Percentiles rank a stretch among this genome's conserved stretches.
Conservation (phyloP, 1,140 invertebrate species). For the Drosophila punjabiensis region DNA sequence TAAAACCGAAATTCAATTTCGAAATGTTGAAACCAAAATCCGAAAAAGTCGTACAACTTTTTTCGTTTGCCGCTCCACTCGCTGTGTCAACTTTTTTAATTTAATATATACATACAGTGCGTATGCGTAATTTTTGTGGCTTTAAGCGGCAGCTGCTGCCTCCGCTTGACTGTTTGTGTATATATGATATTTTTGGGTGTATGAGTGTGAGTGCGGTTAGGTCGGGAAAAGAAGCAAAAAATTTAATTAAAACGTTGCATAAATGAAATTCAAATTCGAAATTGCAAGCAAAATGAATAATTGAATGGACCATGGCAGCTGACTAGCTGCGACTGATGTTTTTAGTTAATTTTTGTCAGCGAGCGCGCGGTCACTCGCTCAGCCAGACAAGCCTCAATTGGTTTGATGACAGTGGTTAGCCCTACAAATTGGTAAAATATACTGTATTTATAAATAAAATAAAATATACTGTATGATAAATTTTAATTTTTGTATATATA, state of each 20-base stretch:
- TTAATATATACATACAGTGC: slow-evolving; percentile 72
- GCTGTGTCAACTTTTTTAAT: slow-evolving; percentile 72
- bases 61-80: slow-evolving; percentile 25
- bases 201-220: slow-evolving; percentile 41
- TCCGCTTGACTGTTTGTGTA: neutral
- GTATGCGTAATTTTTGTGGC: slow-evolving; percentile 76
- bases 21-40: slow-evolving; percentile 49
- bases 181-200: slow-evolving; percentile 17
- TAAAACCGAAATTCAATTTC: slow-evolving; percentile 56
- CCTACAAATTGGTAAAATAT: neutral
- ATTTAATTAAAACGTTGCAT: slow-evolving; percentile 79
- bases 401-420: slow-evolving; percentile 1
- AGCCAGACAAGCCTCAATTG: slow-evolving; percentile 15
- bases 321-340: slow-evolving; percentile 40
- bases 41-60: slow-evolving; percentile 55
- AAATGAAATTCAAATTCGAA: slow-evolving; percentile 65
- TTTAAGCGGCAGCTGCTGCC: slow-evolving; percentile 56
- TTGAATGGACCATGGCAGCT: slow-evolving; percentile 67
- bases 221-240: slow-evolving; percentile 46
- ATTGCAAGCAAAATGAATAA: slow-evolving; percentile 77
- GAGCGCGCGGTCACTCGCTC: neutral
- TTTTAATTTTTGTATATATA: no score
- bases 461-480: neutral
- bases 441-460: neutral
- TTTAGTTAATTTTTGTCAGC: slow-evolving; percentile 40